Evolutionary conservation across 2,113 vertebrate species (phyloP).

Genomic region (Dipodomys spectabilis): DNA sequence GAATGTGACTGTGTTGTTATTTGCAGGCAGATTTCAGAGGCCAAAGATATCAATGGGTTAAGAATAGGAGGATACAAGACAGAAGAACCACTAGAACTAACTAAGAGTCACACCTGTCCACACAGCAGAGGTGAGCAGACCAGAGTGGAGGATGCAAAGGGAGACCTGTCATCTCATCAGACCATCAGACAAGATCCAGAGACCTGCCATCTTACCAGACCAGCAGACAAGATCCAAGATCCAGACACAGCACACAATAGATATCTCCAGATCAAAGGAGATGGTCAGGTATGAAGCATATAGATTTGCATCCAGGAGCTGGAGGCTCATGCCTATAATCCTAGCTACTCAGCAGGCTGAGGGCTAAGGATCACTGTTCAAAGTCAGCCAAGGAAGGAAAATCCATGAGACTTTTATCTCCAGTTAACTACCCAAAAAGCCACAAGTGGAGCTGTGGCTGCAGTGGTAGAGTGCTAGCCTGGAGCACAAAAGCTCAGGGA

Average conservation of each 20-base stretch:
- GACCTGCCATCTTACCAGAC: neutral
- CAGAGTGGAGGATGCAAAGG: accelerated
- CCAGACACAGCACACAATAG: neutral
- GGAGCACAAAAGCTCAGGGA: no score
- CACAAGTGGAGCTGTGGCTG: no score
- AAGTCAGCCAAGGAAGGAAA: no score
- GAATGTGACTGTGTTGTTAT: neutral
- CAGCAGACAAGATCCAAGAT: neutral
- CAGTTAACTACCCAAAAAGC: no score
- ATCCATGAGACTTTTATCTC: no score
- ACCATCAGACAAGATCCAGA: neutral
- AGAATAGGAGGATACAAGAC: neutral
- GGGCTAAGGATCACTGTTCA: no score
- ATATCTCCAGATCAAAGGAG: neutral
- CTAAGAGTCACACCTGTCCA: neutral
- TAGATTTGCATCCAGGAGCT: no score
- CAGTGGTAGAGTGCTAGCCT: no score
- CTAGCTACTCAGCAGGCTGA: no score
- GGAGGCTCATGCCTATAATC: no score
- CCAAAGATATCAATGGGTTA: neutral
- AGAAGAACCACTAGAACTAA: neutral
- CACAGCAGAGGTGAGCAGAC: neutral
- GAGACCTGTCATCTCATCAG: neutral
- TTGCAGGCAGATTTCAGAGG: neutral
- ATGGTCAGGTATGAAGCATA: neutral